These are phyloP conservation scores for Euthynnus affinis DNA, from an alignment of 2,797 vertebrate genomes.

Conservation along the genomic window DNA sequence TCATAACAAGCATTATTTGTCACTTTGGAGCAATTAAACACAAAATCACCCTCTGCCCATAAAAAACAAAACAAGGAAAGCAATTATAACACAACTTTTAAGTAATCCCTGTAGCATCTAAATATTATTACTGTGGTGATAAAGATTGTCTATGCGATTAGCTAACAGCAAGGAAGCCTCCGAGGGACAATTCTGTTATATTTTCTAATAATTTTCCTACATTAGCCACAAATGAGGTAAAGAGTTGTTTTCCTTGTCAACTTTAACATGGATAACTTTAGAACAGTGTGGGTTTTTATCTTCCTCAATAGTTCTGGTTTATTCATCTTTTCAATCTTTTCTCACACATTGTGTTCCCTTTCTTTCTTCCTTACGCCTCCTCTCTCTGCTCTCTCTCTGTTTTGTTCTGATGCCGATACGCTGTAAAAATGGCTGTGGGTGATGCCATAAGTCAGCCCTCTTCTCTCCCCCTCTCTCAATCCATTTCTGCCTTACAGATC, in stretches of 20 bases:
- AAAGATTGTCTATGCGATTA: constrained; percentile 84
- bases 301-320: constrained; percentile 48
- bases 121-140: constrained; percentile 84
- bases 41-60: constrained; percentile 83
- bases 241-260: constrained; percentile 81
- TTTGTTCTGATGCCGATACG: constrained; percentile 48
- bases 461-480: constrained; percentile 83
- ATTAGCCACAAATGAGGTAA: constrained; percentile 82
- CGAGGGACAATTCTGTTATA: constrained; percentile 82
- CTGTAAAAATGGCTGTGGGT: constrained; percentile 87
- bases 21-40: constrained; percentile 89
- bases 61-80: constrained; percentile 84
- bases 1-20: constrained; percentile 86
- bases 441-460: constrained; percentile 84
- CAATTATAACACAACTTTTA: constrained; percentile 87
- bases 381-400: constrained; percentile 45
- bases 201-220: constrained; percentile 83
- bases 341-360: constrained; percentile 48
- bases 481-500: constrained; percentile 85
- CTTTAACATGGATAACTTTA: constrained; percentile 68
- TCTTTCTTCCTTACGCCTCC: constrained; percentile 50
- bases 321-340: constrained; percentile 58
- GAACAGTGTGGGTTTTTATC: constrained; percentile 40
- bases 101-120: constrained; percentile 87
- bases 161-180: constrained; percentile 80